Conservation (phyloP, 2,113 vertebrate species). For the Odobenus rosmarus region DNA sequence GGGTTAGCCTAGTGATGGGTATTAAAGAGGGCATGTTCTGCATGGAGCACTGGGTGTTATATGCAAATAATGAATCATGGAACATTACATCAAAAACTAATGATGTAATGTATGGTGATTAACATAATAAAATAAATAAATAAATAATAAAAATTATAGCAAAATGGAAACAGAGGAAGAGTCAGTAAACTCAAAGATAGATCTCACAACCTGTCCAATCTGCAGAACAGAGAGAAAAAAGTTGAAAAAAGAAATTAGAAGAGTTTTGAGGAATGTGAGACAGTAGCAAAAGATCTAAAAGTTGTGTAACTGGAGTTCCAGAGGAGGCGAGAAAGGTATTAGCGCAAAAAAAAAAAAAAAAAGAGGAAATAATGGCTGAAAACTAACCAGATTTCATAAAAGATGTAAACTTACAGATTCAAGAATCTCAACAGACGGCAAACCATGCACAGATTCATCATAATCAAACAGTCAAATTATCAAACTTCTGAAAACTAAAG, state of each 20-base stretch:
- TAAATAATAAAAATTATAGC: not conserved
- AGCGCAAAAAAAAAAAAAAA: not conserved
- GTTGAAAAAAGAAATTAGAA: not conserved
- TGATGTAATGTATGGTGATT: too few relatives aligned
- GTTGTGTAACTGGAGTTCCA: not conserved
- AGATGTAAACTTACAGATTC: not conserved
- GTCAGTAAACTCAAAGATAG: not conserved
- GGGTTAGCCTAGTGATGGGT: too few relatives aligned
- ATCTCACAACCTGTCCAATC: not conserved
- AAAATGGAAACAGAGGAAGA: not conserved
- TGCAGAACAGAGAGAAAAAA: not conserved
- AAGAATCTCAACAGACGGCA: not conserved
- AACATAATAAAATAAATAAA: too few relatives aligned
- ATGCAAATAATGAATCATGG: too few relatives aligned
- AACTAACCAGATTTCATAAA: not conserved
- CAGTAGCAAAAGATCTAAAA: not conserved
- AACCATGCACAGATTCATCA: not conserved
- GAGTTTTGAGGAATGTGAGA: not conserved
- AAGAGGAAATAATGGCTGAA: not conserved
- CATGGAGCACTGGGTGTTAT: too few relatives aligned
- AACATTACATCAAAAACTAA: too few relatives aligned
- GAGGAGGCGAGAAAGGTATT: not conserved
- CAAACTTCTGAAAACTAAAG: not conserved
- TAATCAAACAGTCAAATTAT: not conserved
- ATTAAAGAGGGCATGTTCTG: too few relatives aligned